A percentile compares a stretch with the other conserved stretches of the same genome.
Conservation (phyloP, 1,140 invertebrate genomes). For the Carposina sasakii region DNA sequence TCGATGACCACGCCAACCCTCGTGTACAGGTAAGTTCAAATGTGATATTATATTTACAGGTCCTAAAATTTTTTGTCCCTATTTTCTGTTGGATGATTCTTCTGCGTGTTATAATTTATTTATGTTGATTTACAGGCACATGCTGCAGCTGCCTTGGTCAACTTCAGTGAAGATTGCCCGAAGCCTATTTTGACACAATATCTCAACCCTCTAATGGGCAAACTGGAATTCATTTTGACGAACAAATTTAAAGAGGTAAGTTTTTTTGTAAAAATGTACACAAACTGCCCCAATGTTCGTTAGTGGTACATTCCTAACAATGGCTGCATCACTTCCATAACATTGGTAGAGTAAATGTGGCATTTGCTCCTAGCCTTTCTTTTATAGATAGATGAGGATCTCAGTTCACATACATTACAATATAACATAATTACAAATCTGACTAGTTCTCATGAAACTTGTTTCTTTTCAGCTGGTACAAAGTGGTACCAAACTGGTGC, state of each 20-base stretch:
- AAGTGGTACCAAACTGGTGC: constrained; percentile 94
- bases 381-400: constrained; percentile 49
- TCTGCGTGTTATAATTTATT: too few relatives aligned
- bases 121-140: constrained; percentile 79
- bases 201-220: constrained; percentile 91
- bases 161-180: constrained; percentile 99
- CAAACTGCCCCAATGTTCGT: constrained; percentile 70
- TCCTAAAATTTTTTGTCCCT: too few relatives aligned
- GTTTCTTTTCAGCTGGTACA: constrained; percentile 80
- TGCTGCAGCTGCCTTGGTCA: constrained; percentile 95
- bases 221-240: constrained; percentile 92
- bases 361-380: constrained; percentile 56
- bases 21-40: constrained; percentile 82
- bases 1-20: constrained; percentile 94
- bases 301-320: constrained; percentile 45
- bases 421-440: too few relatives aligned
- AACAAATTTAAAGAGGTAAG: constrained; percentile 92
- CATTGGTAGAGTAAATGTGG: constrained; percentile 66
- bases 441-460: too few relatives aligned
- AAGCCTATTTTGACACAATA: constrained; percentile 94
- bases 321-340: constrained; percentile 63
- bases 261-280: too few relatives aligned
- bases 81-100: too few relatives aligned
- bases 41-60: constrained; percentile 16
- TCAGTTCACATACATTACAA: constrained; percentile 58